Percentiles rank a stretch among this genome's conserved stretches.
phyloP scores from a whole-genome alignment of 2,888 invertebrate species.

The Tigriopus californicus region DNA sequence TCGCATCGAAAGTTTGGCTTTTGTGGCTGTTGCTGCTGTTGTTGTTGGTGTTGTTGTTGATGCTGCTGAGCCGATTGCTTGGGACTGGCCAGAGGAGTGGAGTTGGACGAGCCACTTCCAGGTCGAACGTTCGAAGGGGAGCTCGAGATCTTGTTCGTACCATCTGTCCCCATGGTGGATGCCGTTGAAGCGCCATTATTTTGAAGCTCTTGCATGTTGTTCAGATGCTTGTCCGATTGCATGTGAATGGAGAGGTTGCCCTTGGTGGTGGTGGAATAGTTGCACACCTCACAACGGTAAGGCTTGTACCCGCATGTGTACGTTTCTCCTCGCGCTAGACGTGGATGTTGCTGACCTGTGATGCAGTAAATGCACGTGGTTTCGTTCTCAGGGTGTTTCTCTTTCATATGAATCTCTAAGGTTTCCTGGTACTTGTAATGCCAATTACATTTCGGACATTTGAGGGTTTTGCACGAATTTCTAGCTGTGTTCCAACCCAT shows the following conservation, averaged over 20 bases:
- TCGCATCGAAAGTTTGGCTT: constrained; percentile 92
- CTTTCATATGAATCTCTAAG: constrained; percentile 98
- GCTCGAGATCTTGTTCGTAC: not conserved
- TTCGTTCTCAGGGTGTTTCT: constrained; percentile 94
- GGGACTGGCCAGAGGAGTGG: constrained; percentile 24
- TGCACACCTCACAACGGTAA: constrained; percentile 90
- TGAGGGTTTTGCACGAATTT: constrained; percentile 94
- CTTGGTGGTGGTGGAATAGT: constrained; percentile 98
- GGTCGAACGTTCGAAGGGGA: constrained; percentile 28
- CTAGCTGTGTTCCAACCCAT: constrained; percentile 69
- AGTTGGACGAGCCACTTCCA: constrained; percentile 28
- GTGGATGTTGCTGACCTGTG: constrained; percentile 90
- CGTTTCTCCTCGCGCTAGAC: constrained; percentile 90
- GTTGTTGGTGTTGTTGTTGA: constrained; percentile 52
- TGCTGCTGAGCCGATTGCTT: constrained; percentile 16
- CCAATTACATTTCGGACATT: constrained; percentile 99
- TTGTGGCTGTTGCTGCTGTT: constrained; percentile 39
- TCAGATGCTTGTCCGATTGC: constrained; percentile 99
- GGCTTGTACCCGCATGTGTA: constrained; percentile 99
- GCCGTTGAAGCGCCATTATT: constrained; percentile 41
- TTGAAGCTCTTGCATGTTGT: constrained; percentile 96
- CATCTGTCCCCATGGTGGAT: not conserved
- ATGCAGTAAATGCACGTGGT: constrained; percentile 95
- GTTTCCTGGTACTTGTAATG: constrained; percentile 99
- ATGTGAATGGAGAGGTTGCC: constrained; percentile 99